Evolutionary conservation across 2,888 invertebrate species (phyloP).

Genomic region (Biston stratarius): DNA sequence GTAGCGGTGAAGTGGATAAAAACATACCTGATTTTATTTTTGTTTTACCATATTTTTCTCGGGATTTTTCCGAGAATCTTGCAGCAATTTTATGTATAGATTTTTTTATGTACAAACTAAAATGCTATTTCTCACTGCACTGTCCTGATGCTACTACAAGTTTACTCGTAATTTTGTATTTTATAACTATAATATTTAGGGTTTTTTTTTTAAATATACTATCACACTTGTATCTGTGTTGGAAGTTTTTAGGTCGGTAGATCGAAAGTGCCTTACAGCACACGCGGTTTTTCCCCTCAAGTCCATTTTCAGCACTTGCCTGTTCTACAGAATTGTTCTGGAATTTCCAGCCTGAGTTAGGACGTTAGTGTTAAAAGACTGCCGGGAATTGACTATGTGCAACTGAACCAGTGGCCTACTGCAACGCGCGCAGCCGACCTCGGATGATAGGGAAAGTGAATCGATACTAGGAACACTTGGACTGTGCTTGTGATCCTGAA

Average conservation of each 20-base stretch:
- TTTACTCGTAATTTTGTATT: no score
- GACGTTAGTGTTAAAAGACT: conserved; percentile 70
- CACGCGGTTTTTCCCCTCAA: background rate
- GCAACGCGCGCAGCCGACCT: conserved; percentile 85
- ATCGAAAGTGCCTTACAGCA: background rate
- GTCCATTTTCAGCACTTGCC: background rate
- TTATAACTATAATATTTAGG: background rate
- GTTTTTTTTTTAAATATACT: no score
- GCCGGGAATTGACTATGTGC: conserved; percentile 74
- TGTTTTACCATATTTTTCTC: conserved; percentile 16
- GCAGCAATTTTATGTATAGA: background rate
- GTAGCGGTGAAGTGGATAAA: background rate
- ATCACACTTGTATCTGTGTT: no score
- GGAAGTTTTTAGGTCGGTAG: background rate
- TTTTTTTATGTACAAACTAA: background rate
- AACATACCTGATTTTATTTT: conserved; percentile 29
- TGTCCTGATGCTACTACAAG: background rate
- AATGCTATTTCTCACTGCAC: background rate
- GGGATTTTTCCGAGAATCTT: background rate
- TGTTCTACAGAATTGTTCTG: background rate
- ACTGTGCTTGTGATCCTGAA: conserved; percentile 59
- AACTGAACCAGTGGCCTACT: conserved; percentile 78
- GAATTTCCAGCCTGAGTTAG: conserved; percentile 28
- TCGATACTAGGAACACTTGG: conserved; percentile 77
- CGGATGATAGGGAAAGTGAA: conserved; percentile 79